Evolutionary conservation across 2,797 vertebrate species (phyloP).

Genomic region (Echeneis naucrates): DNA sequence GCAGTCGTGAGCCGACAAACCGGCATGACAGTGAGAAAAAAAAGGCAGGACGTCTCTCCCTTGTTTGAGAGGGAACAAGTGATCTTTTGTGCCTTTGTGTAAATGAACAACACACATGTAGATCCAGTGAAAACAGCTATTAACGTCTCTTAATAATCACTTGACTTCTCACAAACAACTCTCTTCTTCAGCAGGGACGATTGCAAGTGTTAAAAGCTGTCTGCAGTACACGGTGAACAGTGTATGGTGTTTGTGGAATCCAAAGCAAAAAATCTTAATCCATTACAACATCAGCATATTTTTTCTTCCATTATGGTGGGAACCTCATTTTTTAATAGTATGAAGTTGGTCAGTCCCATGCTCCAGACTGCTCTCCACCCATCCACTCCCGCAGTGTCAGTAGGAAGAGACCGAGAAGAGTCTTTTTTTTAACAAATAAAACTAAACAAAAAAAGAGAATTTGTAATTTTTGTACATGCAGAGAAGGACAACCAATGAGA

Average conservation of each 20-base stretch:
- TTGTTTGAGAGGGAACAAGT: slow-evolving; percentile 50
- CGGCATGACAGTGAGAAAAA: slow-evolving; percentile 54
- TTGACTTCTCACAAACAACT: slow-evolving; percentile 44
- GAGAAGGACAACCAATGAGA: not conserved
- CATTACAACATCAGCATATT: not conserved
- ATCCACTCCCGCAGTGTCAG: slow-evolving; percentile 29
- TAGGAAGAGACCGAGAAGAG: slow-evolving; percentile 13
- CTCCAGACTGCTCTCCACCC: slow-evolving; percentile 35
- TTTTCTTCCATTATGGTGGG: slow-evolving; percentile 5
- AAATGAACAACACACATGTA: slow-evolving; percentile 21
- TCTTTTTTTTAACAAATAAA: slow-evolving; percentile 7
- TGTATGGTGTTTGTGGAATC: not conserved
- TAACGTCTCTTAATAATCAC: slow-evolving; percentile 40
- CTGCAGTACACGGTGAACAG: not conserved
- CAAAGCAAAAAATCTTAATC: not conserved
- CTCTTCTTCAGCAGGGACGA: not conserved
- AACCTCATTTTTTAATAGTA: slow-evolving; percentile 47
- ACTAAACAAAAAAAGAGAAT: not conserved
- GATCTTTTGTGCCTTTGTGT: slow-evolving; percentile 52
- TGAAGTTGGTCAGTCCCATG: slow-evolving; percentile 41
- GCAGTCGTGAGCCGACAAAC: slow-evolving; percentile 71
- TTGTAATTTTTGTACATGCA: not conserved
- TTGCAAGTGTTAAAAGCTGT: slow-evolving; percentile 5
- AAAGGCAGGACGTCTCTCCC: slow-evolving; percentile 37
- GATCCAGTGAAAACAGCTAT: slow-evolving; percentile 55